A percentile compares a stretch with the other conserved stretches of the same genome.
Conservation (phyloP, 2,888 invertebrate genomes). For the Acleris holmiana region DNA sequence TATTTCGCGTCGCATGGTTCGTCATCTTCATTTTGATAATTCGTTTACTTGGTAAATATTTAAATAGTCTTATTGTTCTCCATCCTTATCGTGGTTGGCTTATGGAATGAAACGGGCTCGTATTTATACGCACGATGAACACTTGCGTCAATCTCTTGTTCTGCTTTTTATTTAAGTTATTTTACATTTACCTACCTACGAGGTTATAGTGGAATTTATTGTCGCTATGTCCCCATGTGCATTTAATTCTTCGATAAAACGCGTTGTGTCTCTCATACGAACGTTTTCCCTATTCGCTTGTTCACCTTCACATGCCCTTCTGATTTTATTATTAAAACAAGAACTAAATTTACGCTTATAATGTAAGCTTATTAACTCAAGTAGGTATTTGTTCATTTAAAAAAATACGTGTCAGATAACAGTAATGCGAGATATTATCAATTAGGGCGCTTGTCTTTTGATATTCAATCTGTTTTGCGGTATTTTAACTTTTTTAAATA, state of each 20-base stretch:
- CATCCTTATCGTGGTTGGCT: constrained; percentile 16
- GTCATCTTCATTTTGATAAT: constrained; percentile 27
- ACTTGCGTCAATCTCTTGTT: constrained; percentile 20
- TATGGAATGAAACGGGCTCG: constrained; percentile 6
- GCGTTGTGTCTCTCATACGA: constrained; percentile 4
- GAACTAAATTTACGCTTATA: constrained; percentile 10
- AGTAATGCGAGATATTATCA: constrained; percentile 17
- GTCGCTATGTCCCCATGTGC: constrained; percentile 5
- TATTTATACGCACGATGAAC: constrained; percentile 1
- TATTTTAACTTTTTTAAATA: not conserved
- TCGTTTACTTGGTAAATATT: constrained; percentile 27
- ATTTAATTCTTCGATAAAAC: constrained; percentile 8
- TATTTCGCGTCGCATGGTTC: constrained; percentile 16
- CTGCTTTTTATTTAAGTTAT: constrained; percentile 14
- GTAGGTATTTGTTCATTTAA: constrained; percentile 7
- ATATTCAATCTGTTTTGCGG: constrained; percentile 18
- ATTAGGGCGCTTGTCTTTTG: constrained; percentile 13
- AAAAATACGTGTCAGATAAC: constrained; percentile 18
- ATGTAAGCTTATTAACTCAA: constrained; percentile 13
- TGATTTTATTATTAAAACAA: constrained; percentile 26
- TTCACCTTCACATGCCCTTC: constrained; percentile 65
- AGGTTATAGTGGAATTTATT: constrained; percentile 1
- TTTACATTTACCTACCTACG: constrained; percentile 12
- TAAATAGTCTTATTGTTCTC: constrained; percentile 19
- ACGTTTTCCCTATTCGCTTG: constrained; percentile 39